These are phyloP conservation scores for Xiphophorus birchmanni DNA, from an alignment of 2,797 vertebrate genomes.

Conservation along the genomic window DNA sequence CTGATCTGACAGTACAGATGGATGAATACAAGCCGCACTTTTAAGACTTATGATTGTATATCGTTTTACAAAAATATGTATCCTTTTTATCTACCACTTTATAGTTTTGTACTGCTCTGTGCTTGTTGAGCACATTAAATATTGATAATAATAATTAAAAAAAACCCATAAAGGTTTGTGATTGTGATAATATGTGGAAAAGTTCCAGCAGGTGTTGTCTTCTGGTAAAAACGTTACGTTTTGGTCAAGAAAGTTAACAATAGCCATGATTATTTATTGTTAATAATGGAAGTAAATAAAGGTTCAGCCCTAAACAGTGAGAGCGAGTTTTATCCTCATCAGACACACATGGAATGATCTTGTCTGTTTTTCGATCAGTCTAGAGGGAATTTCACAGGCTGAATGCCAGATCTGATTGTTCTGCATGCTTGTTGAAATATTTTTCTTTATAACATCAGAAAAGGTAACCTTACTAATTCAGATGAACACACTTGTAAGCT, in stretches of 20 bases:
- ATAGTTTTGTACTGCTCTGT: not conserved
- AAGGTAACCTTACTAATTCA: not conserved
- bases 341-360: not conserved
- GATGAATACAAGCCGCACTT: not conserved
- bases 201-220: not conserved
- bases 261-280: not conserved
- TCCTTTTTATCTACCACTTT: not conserved
- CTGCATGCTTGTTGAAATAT: not conserved
- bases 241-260: not conserved
- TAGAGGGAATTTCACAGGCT: constrained; percentile 3
- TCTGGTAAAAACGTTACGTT: not conserved
- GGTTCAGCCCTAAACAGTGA: not conserved
- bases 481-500: not conserved
- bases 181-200: not conserved
- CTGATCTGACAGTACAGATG: not conserved
- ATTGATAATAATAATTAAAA: not conserved
- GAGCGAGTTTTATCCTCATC: not conserved
- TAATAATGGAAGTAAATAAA: not conserved
- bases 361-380: not conserved
- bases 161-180: not conserved
- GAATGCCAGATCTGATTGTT: not conserved
- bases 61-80: not conserved
- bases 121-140: not conserved
- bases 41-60: not conserved
- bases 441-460: not conserved